Evolutionary conservation across 2,888 invertebrate genomes (phyloP).

Genomic region (Drosophila rellima): DNA sequence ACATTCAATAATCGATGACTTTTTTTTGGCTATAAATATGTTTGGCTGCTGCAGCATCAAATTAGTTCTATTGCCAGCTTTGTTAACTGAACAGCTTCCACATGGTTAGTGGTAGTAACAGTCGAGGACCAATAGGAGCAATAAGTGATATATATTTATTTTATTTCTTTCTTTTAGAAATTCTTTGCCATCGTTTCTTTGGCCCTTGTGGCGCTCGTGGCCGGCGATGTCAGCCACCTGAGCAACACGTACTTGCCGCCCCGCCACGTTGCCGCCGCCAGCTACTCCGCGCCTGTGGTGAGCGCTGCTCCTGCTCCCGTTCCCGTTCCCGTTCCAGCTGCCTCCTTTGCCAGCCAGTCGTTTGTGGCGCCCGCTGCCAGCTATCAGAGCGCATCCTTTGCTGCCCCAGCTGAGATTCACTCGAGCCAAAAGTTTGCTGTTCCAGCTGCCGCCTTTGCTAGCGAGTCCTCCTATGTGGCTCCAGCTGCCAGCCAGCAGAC

Average conservation of each 20-base stretch:
- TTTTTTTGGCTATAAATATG: conserved; percentile 69
- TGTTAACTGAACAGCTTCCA: conserved; percentile 49
- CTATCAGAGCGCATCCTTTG: conserved; percentile 38
- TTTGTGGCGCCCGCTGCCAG: conserved; percentile 35
- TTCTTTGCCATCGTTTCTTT: conserved; percentile 61
- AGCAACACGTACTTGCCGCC: conserved; percentile 68
- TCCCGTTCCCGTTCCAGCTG: conserved; percentile 17
- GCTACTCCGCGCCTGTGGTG: conserved; percentile 16
- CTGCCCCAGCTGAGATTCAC: conserved; percentile 29
- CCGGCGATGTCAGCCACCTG: conserved; percentile 72
- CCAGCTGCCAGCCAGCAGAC: conserved; percentile 33
- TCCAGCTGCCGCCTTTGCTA: conserved; percentile 32
- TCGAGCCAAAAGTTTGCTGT: conserved; percentile 35
- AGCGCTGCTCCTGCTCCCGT: conserved; percentile 27
- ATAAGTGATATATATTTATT: neutral
- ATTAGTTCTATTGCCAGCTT: conserved; percentile 64
- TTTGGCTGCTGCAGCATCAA: conserved; percentile 34
- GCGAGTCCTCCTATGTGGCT: conserved; percentile 22
- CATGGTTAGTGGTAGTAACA: conserved; percentile 62
- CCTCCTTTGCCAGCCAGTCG: conserved; percentile 14
- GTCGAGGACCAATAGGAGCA: too few species aligned
- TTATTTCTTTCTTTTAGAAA: conserved; percentile 40
- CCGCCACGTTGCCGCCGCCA: conserved; percentile 31
- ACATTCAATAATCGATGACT: conserved; percentile 51
- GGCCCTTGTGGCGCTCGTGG: conserved; percentile 64